phyloP scores from a whole-genome alignment of 2,888 invertebrate species.

The Hofmannophila pseudospretella region DNA sequence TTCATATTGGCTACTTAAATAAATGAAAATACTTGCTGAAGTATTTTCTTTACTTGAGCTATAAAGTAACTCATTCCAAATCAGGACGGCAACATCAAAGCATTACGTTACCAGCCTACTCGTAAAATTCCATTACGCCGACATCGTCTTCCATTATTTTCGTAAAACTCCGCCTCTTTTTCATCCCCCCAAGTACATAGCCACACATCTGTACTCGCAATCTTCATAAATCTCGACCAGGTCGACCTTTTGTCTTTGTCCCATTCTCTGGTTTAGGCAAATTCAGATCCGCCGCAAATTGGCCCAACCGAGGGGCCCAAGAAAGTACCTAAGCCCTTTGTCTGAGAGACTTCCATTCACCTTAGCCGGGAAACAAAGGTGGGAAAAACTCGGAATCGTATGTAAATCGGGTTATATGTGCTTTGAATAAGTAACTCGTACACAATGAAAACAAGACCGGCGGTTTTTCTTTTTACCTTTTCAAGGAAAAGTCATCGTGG shows the following conservation, averaged over 20 bases:
- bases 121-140: constrained; percentile 15
- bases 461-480: constrained; percentile 25
- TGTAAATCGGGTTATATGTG: constrained; percentile 52
- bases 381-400: constrained; percentile 40
- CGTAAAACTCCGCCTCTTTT: constrained; percentile 14
- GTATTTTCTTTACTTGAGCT: too few species aligned
- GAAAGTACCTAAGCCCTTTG: constrained; percentile 39
- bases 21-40: too few species aligned
- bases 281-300: constrained; percentile 63
- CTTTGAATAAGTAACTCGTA: constrained; percentile 44
- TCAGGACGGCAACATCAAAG: neutral
- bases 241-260: constrained; percentile 65
- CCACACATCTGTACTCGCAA: constrained; percentile 39
- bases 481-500: constrained; percentile 26
- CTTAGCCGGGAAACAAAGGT: constrained; percentile 47
- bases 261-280: constrained; percentile 59
- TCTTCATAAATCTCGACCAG: constrained; percentile 63
- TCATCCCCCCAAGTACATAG: constrained; percentile 17
- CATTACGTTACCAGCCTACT: constrained; percentile 5
- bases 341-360: constrained; percentile 29
- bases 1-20: too few species aligned
- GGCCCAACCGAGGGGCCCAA: constrained; percentile 39
- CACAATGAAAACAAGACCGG: constrained; percentile 26
- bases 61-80: neutral
- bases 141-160: constrained; percentile 11